phyloP scores from a whole-genome alignment of 2,113 vertebrate genomes.

The Channa argus region DNA sequence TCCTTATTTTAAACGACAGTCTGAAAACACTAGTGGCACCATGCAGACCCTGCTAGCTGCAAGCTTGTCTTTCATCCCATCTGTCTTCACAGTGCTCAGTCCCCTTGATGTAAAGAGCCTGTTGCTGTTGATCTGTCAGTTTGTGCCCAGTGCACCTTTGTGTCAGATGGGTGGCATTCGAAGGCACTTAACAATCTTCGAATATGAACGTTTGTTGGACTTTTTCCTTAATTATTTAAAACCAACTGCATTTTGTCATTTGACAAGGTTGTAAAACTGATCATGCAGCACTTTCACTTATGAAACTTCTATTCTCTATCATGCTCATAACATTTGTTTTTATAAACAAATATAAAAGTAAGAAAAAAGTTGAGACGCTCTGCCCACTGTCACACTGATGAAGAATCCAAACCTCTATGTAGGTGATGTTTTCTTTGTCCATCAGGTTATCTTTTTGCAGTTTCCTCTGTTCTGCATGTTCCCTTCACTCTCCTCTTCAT shows the following conservation, averaged over 20 bases:
- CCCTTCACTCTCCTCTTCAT: constrained; percentile 16
- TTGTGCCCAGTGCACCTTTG: constrained; percentile 51
- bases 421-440: constrained; percentile 30
- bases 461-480: constrained; percentile 9
- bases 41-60: constrained; percentile 67
- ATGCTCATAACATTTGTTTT: neutral
- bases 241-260: neutral
- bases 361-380: constrained; percentile 15
- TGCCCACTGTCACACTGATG: constrained; percentile 10
- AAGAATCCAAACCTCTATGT: constrained; percentile 26
- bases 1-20: constrained; percentile 81
- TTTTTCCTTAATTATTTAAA: constrained; percentile 44
- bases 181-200: constrained; percentile 45
- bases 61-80: constrained; percentile 77
- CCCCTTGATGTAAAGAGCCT: constrained; percentile 68
- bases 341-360: neutral
- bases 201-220: constrained; percentile 29
- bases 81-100: constrained; percentile 69
- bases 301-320: neutral
- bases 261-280: neutral
- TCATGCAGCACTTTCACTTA: neutral
- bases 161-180: constrained; percentile 44
- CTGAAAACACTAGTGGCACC: constrained; percentile 78
- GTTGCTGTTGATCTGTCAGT: constrained; percentile 57
- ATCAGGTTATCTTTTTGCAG: constrained; percentile 39